These are phyloP conservation scores for Xanthia togata DNA, from an alignment of 2,888 invertebrate genomes.

Conservation along the genomic window DNA sequence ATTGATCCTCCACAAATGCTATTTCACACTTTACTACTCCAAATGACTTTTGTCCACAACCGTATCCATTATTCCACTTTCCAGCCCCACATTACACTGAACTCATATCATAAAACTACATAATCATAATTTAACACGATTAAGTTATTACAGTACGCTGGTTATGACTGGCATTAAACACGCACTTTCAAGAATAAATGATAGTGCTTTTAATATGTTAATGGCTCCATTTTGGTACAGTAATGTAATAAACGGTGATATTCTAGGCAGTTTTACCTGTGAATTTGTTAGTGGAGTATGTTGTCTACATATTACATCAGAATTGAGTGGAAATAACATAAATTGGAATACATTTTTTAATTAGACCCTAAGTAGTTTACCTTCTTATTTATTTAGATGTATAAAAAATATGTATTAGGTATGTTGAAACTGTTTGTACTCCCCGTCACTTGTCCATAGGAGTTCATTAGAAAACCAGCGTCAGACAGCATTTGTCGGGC, in stretches of 20 bases:
- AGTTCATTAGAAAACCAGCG: too few relatives aligned
- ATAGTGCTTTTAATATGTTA: constrained; percentile 64
- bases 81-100: constrained; percentile 18
- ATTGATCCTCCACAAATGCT: neutral
- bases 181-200: constrained; percentile 58
- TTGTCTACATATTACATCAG: neutral
- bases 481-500: too few relatives aligned
- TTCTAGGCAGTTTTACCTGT: constrained; percentile 34
- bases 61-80: constrained; percentile 14
- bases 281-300: neutral
- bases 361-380: too few relatives aligned
- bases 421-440: too few relatives aligned
- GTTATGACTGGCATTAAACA: constrained; percentile 49
- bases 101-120: constrained; percentile 37
- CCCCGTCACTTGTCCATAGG: too few relatives aligned
- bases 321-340: too few relatives aligned
- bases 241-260: constrained; percentile 47
- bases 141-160: constrained; percentile 41
- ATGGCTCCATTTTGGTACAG: constrained; percentile 53
- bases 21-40: neutral
- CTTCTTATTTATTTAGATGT: too few relatives aligned
- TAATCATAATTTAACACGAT: constrained; percentile 49
- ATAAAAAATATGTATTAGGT: too few relatives aligned
- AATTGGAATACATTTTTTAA: too few relatives aligned
- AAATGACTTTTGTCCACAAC: constrained; percentile 10